These are phyloP conservation scores for Torymus aiolomorphi DNA, from an alignment of 2,888 invertebrate genomes.

Conservation along the genomic window DNA sequence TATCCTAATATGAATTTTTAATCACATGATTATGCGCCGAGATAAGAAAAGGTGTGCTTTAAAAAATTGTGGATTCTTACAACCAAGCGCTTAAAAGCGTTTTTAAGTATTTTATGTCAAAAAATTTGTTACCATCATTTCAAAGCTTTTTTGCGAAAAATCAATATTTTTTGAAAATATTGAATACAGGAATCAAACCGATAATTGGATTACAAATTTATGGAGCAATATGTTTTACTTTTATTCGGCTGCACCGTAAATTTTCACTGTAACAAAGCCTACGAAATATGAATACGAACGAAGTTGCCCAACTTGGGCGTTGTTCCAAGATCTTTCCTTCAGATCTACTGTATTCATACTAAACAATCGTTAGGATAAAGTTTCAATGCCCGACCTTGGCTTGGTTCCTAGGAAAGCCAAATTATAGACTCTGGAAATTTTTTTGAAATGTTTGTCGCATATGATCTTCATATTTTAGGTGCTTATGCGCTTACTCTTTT, in stretches of 20 bases:
- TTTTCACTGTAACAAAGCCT: background rate
- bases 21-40: too few species aligned
- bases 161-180: too few species aligned
- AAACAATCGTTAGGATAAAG: slow-evolving; percentile 23
- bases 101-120: too few species aligned
- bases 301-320: slow-evolving; percentile 10
- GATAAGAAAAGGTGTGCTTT: too few species aligned
- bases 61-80: too few species aligned
- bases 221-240: background rate
- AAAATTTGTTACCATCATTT: too few species aligned
- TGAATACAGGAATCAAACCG: too few species aligned
- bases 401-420: slow-evolving; percentile 30
- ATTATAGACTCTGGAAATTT: slow-evolving; percentile 20
- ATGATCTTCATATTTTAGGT: slow-evolving; percentile 8
- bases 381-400: slow-evolving; percentile 23
- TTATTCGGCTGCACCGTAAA: background rate
- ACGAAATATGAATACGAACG: background rate
- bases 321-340: slow-evolving; percentile 34
- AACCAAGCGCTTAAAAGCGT: too few species aligned
- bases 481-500: too few species aligned
- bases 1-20: too few species aligned
- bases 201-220: too few species aligned
- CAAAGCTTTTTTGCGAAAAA: too few species aligned
- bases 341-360: background rate
- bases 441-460: background rate